These are phyloP conservation scores for Ianthella basta DNA, from an alignment of 37 sponge, comb jelly and placozoan species.

Conservation along the genomic window DNA sequence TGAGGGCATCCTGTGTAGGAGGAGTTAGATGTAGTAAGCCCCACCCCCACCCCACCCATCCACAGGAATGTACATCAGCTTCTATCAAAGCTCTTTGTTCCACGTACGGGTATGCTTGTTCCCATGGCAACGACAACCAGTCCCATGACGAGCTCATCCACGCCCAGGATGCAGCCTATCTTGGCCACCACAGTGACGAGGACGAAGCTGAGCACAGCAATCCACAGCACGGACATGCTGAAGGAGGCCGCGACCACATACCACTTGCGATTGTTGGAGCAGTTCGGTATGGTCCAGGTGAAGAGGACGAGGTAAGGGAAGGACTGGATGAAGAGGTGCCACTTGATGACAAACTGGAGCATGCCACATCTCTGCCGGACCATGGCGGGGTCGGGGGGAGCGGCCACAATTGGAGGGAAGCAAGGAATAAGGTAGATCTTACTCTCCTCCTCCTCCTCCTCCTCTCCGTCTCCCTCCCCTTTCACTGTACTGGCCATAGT, in stretches of 20 bases:
- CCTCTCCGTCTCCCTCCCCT: neutral
- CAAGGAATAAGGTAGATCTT: constrained; percentile 42
- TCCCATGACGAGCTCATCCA: constrained; percentile 81
- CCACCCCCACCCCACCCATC: neutral
- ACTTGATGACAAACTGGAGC: constrained; percentile 54
- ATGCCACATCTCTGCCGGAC: constrained; percentile 34
- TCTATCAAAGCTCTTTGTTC: neutral
- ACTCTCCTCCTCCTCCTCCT: constrained; percentile 39
- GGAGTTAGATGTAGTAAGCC: neutral
- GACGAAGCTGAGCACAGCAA: constrained; percentile 74
- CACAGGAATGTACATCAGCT: neutral
- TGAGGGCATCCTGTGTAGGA: constrained; percentile 63
- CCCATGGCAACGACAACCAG: constrained; percentile 84
- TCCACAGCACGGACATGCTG: constrained; percentile 80
- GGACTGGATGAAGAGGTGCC: constrained; percentile 70
- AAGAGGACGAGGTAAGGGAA: constrained; percentile 77
- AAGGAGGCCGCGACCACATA: constrained; percentile 64
- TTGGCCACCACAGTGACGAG: constrained; percentile 76
- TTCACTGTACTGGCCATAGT: neutral
- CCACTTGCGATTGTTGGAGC: constrained; percentile 62
- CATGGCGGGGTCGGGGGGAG: constrained; percentile 40
- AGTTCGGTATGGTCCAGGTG: constrained; percentile 90
- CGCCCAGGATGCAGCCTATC: constrained; percentile 73
- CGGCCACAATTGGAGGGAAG: constrained; percentile 60
- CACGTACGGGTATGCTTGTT: constrained; percentile 84